Conservation (phyloP, 1,140 invertebrate genomes). For the Limonius californicus region DNA sequence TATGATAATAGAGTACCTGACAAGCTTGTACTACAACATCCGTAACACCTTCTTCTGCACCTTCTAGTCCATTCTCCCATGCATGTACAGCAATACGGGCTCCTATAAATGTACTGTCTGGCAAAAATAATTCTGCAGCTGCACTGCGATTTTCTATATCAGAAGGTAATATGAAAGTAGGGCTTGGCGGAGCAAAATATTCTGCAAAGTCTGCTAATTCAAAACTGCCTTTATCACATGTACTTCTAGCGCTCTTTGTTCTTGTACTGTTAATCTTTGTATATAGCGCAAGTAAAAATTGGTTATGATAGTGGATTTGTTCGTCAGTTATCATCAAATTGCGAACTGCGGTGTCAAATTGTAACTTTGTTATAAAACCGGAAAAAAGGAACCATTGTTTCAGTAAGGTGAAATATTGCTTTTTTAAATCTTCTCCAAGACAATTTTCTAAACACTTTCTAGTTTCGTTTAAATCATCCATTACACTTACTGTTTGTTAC, state of each 20-base stretch:
- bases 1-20: constrained; percentile 33
- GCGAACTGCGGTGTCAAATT: constrained; percentile 38
- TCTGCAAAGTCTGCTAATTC: constrained; percentile 26
- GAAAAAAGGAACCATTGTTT: constrained; percentile 40
- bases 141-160: constrained; percentile 37
- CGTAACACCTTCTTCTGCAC: constrained; percentile 37
- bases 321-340: constrained; percentile 39
- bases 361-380: constrained; percentile 32
- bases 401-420: constrained; percentile 38
- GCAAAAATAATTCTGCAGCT: constrained; percentile 39
- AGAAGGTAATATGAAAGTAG: constrained; percentile 26
- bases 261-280: constrained; percentile 30
- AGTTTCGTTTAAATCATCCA: constrained; percentile 36
- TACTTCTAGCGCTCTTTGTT: constrained; percentile 21
- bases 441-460: constrained; percentile 34
- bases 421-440: constrained; percentile 34
- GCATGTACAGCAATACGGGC: constrained; percentile 37
- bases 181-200: constrained; percentile 35
- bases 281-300: constrained; percentile 36
- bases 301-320: constrained; percentile 38
- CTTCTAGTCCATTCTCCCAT: constrained; percentile 42
- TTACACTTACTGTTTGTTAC: neutral
- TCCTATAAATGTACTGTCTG: constrained; percentile 38
- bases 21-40: constrained; percentile 38
- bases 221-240: constrained; percentile 27